phyloP scores from a whole-genome alignment of 2,797 vertebrate genomes.

The Falco novaeseelandiae region DNA sequence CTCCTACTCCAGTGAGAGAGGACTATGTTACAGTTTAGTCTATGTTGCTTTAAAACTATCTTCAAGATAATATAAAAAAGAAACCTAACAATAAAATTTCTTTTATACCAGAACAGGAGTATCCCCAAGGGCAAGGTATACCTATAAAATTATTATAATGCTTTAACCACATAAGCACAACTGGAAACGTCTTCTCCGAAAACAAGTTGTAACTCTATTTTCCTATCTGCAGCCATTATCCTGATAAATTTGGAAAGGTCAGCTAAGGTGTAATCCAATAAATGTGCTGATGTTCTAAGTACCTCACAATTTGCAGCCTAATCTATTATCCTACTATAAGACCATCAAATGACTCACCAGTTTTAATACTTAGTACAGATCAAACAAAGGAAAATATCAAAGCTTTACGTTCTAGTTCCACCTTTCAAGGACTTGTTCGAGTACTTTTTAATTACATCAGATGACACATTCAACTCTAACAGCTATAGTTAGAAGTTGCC shows the following conservation, averaged over 20 bases:
- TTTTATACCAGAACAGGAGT: neutral
- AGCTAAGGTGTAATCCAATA: constrained; percentile 51
- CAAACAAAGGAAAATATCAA: constrained; percentile 71
- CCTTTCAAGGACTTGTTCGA: constrained; percentile 67
- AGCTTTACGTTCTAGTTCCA: constrained; percentile 53
- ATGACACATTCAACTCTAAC: constrained; percentile 32
- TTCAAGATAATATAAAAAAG: neutral
- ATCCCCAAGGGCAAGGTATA: constrained; percentile 30
- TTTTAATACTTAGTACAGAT: constrained; percentile 65
- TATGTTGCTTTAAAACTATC: neutral
- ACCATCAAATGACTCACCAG: constrained; percentile 58
- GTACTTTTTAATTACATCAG: constrained; percentile 64
- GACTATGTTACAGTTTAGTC: neutral
- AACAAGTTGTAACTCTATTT: neutral
- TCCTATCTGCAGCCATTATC: constrained; percentile 40
- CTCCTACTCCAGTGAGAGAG: neutral
- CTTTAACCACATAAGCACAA: neutral
- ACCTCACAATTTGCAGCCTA: constrained; percentile 51
- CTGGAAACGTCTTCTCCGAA: neutral
- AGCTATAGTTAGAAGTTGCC: constrained; percentile 54
- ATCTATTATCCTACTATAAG: constrained; percentile 60
- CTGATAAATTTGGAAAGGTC: constrained; percentile 63
- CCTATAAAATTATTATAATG: constrained; percentile 38
- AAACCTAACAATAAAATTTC: neutral
- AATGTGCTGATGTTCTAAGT: constrained; percentile 31